These are phyloP conservation scores for Rhinoptilus africanus DNA, from an alignment of 2,113 vertebrate genomes.

Conservation along the genomic window DNA sequence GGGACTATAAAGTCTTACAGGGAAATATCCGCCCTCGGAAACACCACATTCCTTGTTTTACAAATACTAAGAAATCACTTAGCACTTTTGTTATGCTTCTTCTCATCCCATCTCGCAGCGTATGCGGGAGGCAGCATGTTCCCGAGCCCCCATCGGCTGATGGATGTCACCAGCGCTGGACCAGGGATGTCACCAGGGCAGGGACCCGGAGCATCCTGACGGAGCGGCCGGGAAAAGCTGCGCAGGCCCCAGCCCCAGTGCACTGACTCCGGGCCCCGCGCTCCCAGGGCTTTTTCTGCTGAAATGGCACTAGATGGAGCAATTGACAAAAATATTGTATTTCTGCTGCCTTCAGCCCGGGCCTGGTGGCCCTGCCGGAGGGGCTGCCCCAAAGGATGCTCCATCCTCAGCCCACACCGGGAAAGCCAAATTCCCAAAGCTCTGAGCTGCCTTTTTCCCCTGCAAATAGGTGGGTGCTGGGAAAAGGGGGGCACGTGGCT, in stretches of 20 bases:
- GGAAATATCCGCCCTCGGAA: background rate
- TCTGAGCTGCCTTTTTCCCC: background rate
- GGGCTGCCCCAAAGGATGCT: background rate
- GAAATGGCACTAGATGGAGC: slow-evolving; percentile 66
- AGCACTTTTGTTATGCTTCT: background rate
- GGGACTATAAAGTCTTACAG: background rate
- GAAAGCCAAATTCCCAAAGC: background rate
- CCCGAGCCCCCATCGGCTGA: background rate
- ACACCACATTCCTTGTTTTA: background rate
- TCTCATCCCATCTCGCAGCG: background rate
- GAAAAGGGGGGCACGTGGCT: no score
- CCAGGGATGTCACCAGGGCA: background rate
- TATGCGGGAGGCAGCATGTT: fast-evolving
- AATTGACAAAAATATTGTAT: slow-evolving; percentile 54
- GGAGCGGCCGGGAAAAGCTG: background rate
- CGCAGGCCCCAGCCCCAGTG: fast-evolving
- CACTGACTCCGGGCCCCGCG: fast-evolving
- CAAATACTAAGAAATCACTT: background rate
- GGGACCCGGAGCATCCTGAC: background rate
- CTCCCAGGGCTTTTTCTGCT: background rate
- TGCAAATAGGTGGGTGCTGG: background rate
- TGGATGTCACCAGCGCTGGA: background rate
- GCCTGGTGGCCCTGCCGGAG: background rate
- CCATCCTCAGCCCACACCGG: background rate
- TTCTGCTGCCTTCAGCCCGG: background rate